Evolutionary conservation across 2,797 vertebrate species (phyloP), one percentile per base, ranked within the genome.

Genomic region (Nannoperca obscura): DNA sequence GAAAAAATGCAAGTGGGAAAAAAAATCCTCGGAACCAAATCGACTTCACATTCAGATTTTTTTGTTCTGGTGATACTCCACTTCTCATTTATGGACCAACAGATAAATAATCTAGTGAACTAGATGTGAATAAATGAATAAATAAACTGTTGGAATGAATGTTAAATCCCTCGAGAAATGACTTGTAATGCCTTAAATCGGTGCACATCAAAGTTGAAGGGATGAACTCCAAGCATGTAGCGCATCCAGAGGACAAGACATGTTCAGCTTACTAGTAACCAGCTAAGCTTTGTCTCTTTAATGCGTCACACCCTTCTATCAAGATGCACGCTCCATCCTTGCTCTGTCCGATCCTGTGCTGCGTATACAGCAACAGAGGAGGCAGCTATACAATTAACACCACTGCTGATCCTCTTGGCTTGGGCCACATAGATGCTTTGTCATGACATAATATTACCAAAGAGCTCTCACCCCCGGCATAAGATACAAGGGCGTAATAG

Each of bases 161-260:
- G 63, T 73, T 46, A 76, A 86, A 67, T 80, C 80, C 85, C 80
- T 58, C 22, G 50, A 71, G 81, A 84, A 87, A 84, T 83, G 74
- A 89, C 84, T 84, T 86, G 78, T 92, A 91, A 94, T 86, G 87
- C 90, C 71, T 81, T 58, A 78, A 92, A 91, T 90, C 85, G 76
- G 74, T n/a, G 44, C 82, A 84, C 82, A 80, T 86, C 81, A 85
- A 85, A 91, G 89, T 89, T 83, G 67, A 64, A 17, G 61, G 67
- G 78, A 83, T 86, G 70, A 91, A 88, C 84, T 81, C 64, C n/a
- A 3, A 77, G 78, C 75, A 19, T 67, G 81, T 55, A 27, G 66
- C 20, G 8, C 49, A 79, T 83, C 78, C 81, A 22, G 44, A 82
- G 69, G 63, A 79, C 73, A 38, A 82, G 83, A 78, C 62, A 2